Conservation (phyloP, 2,797 vertebrate genomes). For the Sebastes melanostomus region DNA sequence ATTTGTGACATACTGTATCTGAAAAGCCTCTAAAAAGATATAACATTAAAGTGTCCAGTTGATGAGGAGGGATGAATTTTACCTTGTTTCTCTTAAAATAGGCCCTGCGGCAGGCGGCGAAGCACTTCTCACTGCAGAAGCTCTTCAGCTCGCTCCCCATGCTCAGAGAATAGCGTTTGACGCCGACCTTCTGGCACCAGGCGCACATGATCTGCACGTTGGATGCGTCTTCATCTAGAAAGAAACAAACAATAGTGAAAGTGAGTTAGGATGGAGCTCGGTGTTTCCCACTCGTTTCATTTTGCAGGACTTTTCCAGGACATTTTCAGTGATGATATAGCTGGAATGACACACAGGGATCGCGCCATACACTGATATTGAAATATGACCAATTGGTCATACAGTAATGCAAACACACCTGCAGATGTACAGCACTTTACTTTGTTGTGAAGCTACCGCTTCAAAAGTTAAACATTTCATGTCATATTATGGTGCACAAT, state of each 20-base stretch:
- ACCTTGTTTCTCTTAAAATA: constrained; percentile 99
- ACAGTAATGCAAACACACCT: neutral
- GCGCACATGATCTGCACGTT: constrained; percentile 99
- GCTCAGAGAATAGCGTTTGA: constrained; percentile 98
- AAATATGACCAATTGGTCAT: neutral
- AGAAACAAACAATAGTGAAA: neutral
- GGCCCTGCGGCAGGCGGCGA: constrained; percentile 96
- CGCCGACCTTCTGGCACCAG: constrained; percentile 99
- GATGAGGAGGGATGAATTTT: constrained; percentile 64
- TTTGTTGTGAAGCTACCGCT: neutral
- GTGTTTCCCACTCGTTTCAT: neutral
- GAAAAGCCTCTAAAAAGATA: constrained; percentile 7
- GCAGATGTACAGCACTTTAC: neutral
- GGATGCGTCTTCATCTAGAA: constrained; percentile 93
- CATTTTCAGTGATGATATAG: neutral
- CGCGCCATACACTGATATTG: neutral
- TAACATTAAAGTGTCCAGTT: constrained; percentile 1
- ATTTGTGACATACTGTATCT: constrained; percentile 19
- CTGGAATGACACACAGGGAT: neutral
- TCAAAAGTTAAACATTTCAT: neutral
- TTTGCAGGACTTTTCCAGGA: neutral
- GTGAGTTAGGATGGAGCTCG: neutral
- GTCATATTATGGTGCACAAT: neutral
- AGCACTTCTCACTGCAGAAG: constrained; percentile 99
- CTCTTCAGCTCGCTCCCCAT: constrained; percentile 99